Conservation (phyloP, 2,797 vertebrate species). For the Balearica regulorum region DNA sequence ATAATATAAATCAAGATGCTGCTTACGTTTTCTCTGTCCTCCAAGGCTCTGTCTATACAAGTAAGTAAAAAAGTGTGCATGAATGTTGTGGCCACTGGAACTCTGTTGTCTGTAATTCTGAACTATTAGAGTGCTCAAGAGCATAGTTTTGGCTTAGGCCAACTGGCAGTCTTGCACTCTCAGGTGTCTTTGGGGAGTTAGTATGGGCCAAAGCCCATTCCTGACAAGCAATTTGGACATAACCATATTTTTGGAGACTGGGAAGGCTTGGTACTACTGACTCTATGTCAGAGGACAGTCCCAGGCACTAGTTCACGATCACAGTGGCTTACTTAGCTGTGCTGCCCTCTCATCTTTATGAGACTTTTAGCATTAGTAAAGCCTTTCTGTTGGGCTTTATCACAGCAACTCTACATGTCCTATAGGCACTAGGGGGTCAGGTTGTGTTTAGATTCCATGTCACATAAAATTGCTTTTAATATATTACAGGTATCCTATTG, state of each 20-base stretch:
- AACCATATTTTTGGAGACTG: background rate
- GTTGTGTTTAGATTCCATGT: background rate
- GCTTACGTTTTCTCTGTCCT: background rate
- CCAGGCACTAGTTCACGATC: background rate
- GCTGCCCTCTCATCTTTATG: background rate
- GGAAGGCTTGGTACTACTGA: background rate
- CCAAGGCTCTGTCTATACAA: background rate
- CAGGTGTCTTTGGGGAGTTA: background rate
- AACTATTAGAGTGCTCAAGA: background rate
- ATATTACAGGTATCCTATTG: background rate
- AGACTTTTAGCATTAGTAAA: background rate
- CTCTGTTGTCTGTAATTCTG: background rate
- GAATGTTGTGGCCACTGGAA: background rate
- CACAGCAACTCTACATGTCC: background rate
- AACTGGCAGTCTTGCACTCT: background rate
- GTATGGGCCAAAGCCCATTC: background rate
- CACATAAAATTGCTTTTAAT: background rate
- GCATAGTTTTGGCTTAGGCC: background rate
- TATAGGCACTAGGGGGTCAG: background rate
- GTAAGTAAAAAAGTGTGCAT: background rate
- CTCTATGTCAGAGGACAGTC: background rate
- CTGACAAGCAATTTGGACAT: background rate
- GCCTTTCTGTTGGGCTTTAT: background rate
- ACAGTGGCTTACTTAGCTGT: background rate
- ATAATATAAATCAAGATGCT: background rate